Conservation (phyloP, 2,888 invertebrate genomes). For the Archaeoteleia sp. region DNA sequence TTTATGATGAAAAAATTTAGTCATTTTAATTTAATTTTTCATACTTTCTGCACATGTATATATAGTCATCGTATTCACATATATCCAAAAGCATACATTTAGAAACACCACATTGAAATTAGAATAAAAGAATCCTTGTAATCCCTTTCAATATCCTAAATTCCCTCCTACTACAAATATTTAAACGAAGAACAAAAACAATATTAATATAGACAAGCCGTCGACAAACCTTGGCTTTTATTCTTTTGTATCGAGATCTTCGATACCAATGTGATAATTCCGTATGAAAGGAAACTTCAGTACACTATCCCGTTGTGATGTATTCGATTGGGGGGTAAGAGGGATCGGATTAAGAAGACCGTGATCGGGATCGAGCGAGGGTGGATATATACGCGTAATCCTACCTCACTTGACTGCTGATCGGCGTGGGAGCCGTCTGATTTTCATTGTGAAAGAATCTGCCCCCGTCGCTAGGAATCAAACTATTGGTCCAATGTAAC, state of each 20-base stretch:
- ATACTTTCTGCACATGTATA: too few species aligned
- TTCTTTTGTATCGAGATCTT: conserved; percentile 30
- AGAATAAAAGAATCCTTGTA: too few species aligned
- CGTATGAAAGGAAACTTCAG: conserved; percentile 35
- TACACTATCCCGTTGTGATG: conserved; percentile 18
- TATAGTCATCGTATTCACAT: too few species aligned
- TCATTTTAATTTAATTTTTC: too few species aligned
- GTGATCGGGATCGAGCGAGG: conserved; percentile 53
- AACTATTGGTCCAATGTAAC: conserved; percentile 72
- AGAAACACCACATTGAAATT: too few species aligned
- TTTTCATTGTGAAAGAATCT: conserved; percentile 56
- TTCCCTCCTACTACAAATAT: conserved; percentile 3
- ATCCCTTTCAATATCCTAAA: background rate
- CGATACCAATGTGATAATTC: conserved; percentile 50
- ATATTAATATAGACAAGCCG: conserved; percentile 26
- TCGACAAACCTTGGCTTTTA: conserved; percentile 27
- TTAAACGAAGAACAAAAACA: conserved; percentile 23
- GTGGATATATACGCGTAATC: conserved; percentile 72
- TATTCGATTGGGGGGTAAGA: conserved; percentile 48
- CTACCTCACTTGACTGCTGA: conserved; percentile 71
- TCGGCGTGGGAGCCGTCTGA: conserved; percentile 72
- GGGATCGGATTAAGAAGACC: conserved; percentile 47
- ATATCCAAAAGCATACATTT: too few species aligned
- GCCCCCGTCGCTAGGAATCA: conserved; percentile 63
- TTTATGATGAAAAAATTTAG: too few species aligned